phyloP scores from a whole-genome alignment of 2,888 invertebrate genomes.

The Spodoptera littoralis region DNA sequence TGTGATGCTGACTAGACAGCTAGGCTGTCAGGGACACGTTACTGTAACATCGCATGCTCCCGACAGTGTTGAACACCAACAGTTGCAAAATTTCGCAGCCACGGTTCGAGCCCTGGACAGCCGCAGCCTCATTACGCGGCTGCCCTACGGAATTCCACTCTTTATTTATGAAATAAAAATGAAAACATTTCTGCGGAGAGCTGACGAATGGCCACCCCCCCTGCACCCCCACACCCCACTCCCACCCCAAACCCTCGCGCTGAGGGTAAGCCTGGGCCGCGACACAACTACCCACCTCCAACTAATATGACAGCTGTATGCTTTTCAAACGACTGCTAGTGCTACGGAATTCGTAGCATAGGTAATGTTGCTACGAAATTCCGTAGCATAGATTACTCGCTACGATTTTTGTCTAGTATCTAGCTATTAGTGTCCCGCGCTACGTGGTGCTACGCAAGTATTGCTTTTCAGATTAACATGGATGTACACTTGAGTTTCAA shows the following conservation, averaged over 20 bases:
- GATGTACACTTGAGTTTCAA: no score
- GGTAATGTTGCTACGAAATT: conserved; percentile 40
- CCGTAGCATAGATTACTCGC: conserved; percentile 31
- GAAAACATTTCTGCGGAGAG: conserved; percentile 85
- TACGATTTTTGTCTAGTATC: not conserved
- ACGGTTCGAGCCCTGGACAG: conserved; percentile 12
- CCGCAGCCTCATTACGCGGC: conserved; percentile 73
- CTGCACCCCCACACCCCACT: conserved; percentile 34
- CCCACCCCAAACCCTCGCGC: conserved; percentile 43
- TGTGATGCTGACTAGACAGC: not conserved
- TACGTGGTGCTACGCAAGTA: conserved; percentile 6
- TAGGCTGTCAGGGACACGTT: not conserved
- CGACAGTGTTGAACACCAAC: conserved; percentile 10
- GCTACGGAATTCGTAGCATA: conserved; percentile 46
- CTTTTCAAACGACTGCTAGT: conserved; percentile 57
- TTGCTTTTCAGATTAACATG: no score
- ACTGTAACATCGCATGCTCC: conserved; percentile 2
- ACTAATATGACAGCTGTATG: conserved; percentile 59
- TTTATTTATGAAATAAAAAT: conserved; percentile 88
- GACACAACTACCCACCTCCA: conserved; percentile 49
- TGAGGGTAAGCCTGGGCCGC: conserved; percentile 37
- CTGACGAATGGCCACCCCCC: conserved; percentile 77
- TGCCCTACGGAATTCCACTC: conserved; percentile 74
- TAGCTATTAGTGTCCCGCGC: conserved; percentile 8
- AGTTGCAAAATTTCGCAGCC: conserved; percentile 36